Evolutionary conservation across 2,113 vertebrate species (phyloP).

Genomic region (Antidorcas marsupialis): DNA sequence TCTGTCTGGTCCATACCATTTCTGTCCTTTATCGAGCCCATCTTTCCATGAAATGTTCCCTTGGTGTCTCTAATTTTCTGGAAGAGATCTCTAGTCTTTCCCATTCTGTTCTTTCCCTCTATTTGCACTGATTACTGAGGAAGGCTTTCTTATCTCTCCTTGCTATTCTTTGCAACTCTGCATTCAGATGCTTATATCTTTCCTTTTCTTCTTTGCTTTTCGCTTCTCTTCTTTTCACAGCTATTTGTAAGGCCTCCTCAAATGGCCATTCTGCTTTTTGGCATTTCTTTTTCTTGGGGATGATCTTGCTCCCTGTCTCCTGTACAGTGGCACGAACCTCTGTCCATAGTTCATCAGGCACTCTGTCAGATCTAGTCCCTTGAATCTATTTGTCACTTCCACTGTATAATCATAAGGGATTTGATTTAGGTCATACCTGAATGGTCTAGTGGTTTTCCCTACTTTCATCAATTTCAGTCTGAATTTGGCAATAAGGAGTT

Average conservation of each 20-base stretch:
- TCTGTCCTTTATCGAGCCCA: background rate
- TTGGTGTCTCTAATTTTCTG: background rate
- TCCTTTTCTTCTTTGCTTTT: background rate
- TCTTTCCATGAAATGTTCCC: background rate
- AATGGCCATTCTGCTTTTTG: background rate
- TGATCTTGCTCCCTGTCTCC: background rate
- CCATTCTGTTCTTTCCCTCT: background rate
- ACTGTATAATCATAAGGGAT: background rate
- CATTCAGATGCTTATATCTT: background rate
- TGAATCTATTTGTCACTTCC: background rate
- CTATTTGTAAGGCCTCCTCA: background rate
- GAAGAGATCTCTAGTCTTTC: background rate
- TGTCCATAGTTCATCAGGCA: background rate
- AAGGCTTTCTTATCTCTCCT: background rate
- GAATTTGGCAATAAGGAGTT: background rate
- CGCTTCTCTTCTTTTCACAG: background rate
- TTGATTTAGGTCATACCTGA: background rate
- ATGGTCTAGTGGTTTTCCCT: background rate
- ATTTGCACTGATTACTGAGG: background rate
- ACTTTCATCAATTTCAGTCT: background rate
- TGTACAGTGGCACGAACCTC: background rate
- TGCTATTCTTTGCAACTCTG: background rate
- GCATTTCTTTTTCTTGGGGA: background rate
- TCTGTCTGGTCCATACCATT: background rate
- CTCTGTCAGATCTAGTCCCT: background rate